These are phyloP conservation scores for Panopea generosa DNA, from an alignment of 2,888 invertebrate species.

Conservation along the genomic window DNA sequence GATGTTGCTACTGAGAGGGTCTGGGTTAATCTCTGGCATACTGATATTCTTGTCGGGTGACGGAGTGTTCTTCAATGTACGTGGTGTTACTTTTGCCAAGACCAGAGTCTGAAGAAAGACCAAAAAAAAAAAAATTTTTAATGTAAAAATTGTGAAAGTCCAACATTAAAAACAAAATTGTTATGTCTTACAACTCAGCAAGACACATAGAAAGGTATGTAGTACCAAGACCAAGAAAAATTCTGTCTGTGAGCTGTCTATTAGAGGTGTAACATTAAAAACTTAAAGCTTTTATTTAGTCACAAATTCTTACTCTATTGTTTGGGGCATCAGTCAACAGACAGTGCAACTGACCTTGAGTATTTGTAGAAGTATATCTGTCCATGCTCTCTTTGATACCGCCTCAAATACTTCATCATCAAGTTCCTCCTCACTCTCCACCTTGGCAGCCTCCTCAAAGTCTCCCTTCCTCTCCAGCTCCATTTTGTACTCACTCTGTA, in stretches of 20 bases:
- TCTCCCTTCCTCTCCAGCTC: slow-evolving; percentile 71
- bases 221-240: too few relatives aligned
- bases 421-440: slow-evolving; percentile 78
- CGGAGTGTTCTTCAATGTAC: slow-evolving; percentile 77
- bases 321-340: neutral
- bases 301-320: too few relatives aligned
- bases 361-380: slow-evolving; percentile 84
- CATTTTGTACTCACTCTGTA: slow-evolving; percentile 76
- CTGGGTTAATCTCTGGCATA: slow-evolving; percentile 81
- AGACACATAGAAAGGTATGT: too few relatives aligned
- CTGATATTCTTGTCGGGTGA: slow-evolving; percentile 74
- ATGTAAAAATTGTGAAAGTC: neutral
- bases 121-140: neutral
- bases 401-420: slow-evolving; percentile 84
- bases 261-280: too few relatives aligned
- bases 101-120: slow-evolving; percentile 79
- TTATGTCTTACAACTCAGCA: neutral
- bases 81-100: slow-evolving; percentile 82
- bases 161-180: neutral
- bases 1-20: slow-evolving; percentile 84
- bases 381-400: slow-evolving; percentile 84
- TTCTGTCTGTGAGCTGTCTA: too few relatives aligned
- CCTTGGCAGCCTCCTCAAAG: slow-evolving; percentile 64
- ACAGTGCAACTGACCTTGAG: slow-evolving; percentile 77
- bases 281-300: too few relatives aligned